Conservation (phyloP, 2,113 vertebrate species). For the Eudyptes chrysolophus region DNA sequence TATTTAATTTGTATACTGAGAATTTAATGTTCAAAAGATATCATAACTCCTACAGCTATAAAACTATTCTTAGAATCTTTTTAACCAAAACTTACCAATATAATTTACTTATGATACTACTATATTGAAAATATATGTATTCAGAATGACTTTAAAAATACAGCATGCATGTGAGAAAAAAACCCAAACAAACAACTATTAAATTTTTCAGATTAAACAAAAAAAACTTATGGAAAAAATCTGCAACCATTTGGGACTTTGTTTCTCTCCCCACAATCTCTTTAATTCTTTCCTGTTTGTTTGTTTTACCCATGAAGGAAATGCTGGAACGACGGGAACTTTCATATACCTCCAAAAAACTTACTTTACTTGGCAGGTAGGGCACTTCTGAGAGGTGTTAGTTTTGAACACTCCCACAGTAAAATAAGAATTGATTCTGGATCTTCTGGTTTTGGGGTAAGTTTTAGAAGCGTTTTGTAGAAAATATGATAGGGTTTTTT, state of each 20-base stretch:
- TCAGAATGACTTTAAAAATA: background rate
- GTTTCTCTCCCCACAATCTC: background rate
- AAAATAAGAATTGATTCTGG: background rate
- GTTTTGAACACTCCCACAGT: background rate
- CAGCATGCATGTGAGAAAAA: background rate
- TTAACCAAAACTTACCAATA: background rate
- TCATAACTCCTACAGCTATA: background rate
- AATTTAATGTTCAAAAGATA: background rate
- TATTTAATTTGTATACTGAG: background rate
- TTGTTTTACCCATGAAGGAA: background rate
- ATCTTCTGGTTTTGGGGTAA: background rate
- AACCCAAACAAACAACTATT: background rate
- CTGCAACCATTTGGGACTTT: background rate
- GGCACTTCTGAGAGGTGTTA: background rate
- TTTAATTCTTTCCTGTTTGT: background rate
- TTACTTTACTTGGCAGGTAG: background rate
- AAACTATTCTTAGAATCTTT: background rate
- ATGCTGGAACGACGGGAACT: background rate
- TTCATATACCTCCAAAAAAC: background rate
- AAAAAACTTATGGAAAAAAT: background rate
- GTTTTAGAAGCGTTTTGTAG: background rate
- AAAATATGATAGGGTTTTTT: rapidly evolving
- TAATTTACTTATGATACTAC: background rate
- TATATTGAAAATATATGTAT: background rate
- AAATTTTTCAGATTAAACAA: background rate